Evolutionary conservation across 2,113 vertebrate species (phyloP).

Genomic region (Microcebus murinus): DNA sequence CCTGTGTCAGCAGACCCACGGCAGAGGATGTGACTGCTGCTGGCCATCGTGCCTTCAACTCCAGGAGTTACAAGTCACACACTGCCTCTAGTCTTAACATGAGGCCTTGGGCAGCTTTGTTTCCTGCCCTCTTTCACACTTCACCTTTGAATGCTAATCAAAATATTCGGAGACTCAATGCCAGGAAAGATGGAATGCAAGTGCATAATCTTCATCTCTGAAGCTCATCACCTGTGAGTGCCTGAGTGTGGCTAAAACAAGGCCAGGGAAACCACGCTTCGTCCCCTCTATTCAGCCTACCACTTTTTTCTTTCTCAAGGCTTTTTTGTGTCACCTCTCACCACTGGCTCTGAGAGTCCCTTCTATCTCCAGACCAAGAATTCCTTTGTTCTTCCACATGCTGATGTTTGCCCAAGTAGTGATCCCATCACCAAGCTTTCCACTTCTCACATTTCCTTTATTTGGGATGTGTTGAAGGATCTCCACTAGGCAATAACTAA

Average conservation of each 20-base stretch:
- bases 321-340: background rate
- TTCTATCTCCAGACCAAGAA: background rate
- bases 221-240: background rate
- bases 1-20: background rate
- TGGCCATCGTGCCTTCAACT: background rate
- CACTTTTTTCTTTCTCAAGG: background rate
- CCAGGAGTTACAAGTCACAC: background rate
- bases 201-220: background rate
- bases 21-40: background rate
- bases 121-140: background rate
- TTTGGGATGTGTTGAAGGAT: slow-evolving; percentile 13
- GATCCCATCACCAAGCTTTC: background rate
- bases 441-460: background rate
- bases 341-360: background rate
- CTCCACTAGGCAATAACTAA: background rate
- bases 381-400: background rate
- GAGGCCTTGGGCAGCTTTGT: background rate
- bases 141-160: background rate
- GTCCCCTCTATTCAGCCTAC: background rate
- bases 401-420: background rate
- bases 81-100: background rate
- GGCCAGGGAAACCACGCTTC: background rate
- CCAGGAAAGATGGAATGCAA: background rate
- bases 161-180: background rate
- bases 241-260: too few relatives aligned